These are phyloP conservation scores for Leucoptera coffeella DNA, from an alignment of 2,888 invertebrate genomes.

Conservation along the genomic window DNA sequence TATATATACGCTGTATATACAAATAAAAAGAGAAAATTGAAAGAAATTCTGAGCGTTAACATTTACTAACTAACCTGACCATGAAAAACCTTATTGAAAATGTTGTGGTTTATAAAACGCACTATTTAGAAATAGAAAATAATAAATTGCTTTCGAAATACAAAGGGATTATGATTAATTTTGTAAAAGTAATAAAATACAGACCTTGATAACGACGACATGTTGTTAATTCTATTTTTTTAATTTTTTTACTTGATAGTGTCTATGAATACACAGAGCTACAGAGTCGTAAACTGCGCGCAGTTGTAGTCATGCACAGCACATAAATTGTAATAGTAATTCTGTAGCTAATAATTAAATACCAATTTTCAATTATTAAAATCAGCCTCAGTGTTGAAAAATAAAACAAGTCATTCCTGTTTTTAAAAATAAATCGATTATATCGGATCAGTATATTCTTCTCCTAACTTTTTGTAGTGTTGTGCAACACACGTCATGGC, in stretches of 20 bases:
- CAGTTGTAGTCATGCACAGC: neutral
- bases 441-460: neutral
- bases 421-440: neutral
- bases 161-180: too few species aligned
- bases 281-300: neutral
- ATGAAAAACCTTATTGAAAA: too few species aligned
- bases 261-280: neutral
- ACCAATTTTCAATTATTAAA: neutral
- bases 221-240: conserved; percentile 11
- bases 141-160: too few species aligned
- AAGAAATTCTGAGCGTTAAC: too few species aligned
- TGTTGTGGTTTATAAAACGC: too few species aligned
- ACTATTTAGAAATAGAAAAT: too few species aligned
- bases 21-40: too few species aligned
- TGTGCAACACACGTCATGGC: neutral
- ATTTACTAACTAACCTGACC: too few species aligned
- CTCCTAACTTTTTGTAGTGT: neutral
- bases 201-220: conserved; percentile 42
- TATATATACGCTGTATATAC: too few species aligned
- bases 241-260: neutral
- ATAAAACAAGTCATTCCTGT: neutral
- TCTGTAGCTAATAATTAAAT: neutral
- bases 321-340: neutral
- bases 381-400: neutral
- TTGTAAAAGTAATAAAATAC: conserved; percentile 10